These are phyloP conservation scores for Campoletis sonorensis DNA, from an alignment of 1,140 invertebrate genomes.

Conservation along the genomic window DNA sequence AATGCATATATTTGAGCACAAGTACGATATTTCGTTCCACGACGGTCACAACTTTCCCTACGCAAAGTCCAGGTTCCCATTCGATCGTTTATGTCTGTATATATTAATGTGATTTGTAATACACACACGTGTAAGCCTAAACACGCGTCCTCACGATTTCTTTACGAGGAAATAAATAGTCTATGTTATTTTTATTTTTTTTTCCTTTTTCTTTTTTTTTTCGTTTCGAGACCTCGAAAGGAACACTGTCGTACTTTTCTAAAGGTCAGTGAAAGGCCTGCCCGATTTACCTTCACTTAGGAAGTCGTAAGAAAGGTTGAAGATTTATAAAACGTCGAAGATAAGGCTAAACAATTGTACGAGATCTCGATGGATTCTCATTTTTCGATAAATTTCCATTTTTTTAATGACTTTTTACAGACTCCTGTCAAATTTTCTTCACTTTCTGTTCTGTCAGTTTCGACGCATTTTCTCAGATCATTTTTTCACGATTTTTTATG, in stretches of 20 bases:
- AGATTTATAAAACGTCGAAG: slow-evolving; percentile 5
- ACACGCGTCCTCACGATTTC: neutral
- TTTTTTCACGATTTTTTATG: no score
- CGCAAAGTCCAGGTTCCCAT: slow-evolving; percentile 15
- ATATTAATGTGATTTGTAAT: slow-evolving; percentile 10
- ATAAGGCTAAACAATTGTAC: no score
- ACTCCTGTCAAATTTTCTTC: no score
- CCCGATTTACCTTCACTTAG: slow-evolving; percentile 54
- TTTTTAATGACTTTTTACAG: slow-evolving; percentile 6
- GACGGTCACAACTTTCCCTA: slow-evolving; percentile 35
- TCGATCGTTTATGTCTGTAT: neutral
- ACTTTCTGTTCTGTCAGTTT: no score
- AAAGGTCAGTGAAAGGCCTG: slow-evolving; percentile 68
- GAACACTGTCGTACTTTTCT: slow-evolving; percentile 45
- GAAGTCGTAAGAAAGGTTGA: slow-evolving; percentile 45
- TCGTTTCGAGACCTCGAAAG: neutral
- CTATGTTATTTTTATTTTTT: neutral
- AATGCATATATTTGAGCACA: neutral
- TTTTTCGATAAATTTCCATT: neutral
- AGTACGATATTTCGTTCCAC: slow-evolving; percentile 5
- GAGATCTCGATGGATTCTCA: no score
- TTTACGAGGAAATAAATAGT: neutral
- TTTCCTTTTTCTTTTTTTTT: neutral
- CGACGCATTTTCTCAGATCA: no score
- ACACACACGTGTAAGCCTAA: neutral